A percentile compares a stretch with the other conserved stretches of the same genome.
phyloP scores from a whole-genome alignment of 2,113 vertebrate genomes.

The Microcebus murinus region DNA sequence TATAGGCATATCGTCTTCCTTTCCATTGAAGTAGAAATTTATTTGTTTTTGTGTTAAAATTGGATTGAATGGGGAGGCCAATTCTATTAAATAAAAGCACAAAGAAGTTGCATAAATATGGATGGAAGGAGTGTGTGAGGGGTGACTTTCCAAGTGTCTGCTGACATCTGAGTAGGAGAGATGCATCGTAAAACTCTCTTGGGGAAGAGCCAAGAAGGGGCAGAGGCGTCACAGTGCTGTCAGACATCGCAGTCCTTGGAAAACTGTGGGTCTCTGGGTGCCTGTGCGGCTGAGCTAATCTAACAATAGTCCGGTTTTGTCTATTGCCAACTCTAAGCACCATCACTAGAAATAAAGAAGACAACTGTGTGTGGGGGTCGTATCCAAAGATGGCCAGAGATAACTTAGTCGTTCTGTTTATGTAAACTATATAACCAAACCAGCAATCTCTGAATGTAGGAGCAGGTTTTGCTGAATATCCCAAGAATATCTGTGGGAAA shows the following conservation, averaged over 20 bases:
- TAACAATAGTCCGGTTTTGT: not conserved
- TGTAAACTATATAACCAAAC: not conserved
- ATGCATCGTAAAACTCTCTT: not conserved
- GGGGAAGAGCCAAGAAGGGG: not conserved
- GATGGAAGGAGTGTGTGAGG: not conserved
- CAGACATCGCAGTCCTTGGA: not conserved
- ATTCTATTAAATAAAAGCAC: constrained; percentile 25
- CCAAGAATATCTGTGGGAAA: not conserved
- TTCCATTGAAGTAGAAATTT: constrained; percentile 10
- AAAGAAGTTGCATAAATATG: not conserved
- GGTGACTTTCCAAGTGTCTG: not conserved
- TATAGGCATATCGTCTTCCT: not conserved
- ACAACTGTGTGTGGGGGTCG: not conserved
- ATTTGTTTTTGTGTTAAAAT: constrained; percentile 39
- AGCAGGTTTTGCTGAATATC: not conserved
- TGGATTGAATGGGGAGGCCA: not conserved
- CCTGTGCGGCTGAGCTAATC: not conserved
- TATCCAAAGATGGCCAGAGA: not conserved
- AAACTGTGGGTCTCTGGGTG: not conserved
- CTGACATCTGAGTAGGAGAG: not conserved
- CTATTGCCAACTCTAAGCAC: not conserved
- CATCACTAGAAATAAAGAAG: not conserved
- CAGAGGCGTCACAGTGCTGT: not conserved
- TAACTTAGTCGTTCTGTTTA: not conserved
- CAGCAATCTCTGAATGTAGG: not conserved